Percentiles rank a stretch among this genome's conserved stretches.
phyloP scores from a whole-genome alignment of 53 echinoderm and acorn worm species.

The Paracentrotus lividus region DNA sequence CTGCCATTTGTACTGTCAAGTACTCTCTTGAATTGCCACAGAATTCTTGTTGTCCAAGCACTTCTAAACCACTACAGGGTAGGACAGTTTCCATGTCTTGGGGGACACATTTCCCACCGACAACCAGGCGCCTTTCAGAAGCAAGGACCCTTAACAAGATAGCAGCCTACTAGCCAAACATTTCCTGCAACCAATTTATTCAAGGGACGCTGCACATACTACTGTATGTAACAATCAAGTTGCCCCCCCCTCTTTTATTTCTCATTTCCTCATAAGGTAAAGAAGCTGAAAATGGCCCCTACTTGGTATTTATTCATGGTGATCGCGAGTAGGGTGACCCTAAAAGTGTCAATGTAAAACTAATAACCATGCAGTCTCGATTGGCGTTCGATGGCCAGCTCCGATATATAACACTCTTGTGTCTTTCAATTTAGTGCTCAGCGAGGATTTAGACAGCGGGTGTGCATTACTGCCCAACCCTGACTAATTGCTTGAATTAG shows the following conservation, averaged over 20 bases:
- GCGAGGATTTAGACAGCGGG: neutral
- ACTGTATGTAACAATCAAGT: neutral
- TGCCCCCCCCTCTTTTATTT: neutral
- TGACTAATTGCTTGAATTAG: constrained; percentile 10
- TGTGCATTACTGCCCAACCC: constrained; percentile 32
- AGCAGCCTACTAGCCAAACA: constrained; percentile 56
- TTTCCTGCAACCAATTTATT: constrained; percentile 50
- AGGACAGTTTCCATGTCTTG: neutral
- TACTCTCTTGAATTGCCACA: neutral
- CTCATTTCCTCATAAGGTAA: neutral
- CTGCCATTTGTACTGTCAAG: neutral
- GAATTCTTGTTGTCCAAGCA: neutral
- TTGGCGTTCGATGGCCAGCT: neutral
- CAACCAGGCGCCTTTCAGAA: constrained; percentile 31
- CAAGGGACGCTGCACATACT: neutral
- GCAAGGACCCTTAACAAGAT: constrained; percentile 32
- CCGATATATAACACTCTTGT: too few species aligned
- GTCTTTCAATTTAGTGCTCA: constrained; percentile 24
- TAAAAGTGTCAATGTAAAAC: neutral
- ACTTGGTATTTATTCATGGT: neutral
- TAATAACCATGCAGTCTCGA: neutral
- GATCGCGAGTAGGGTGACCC: neutral
- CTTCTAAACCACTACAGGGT: neutral
- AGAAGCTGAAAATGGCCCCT: neutral
- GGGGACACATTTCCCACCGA: neutral